Percentiles rank a stretch among this genome's conserved stretches.
Evolutionary conservation across 1,140 invertebrate species (phyloP).

Genomic region (Lepidurus couesii): DNA sequence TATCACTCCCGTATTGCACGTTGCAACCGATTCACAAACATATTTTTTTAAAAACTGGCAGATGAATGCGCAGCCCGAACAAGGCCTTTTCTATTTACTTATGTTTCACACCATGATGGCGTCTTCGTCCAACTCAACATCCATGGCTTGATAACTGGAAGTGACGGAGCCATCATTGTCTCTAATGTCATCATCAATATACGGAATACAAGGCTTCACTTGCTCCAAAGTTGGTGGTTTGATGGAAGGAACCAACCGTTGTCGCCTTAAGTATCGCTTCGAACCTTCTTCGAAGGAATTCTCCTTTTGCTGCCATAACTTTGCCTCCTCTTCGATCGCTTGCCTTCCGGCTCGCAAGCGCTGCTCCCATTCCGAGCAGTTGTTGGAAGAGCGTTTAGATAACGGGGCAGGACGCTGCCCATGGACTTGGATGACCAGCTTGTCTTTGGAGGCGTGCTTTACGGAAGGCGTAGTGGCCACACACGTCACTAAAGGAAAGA

Average conservation of each 20-base stretch:
- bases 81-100: not conserved
- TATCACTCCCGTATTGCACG: constrained; percentile 7
- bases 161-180: constrained; percentile 40
- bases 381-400: not conserved
- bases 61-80: too few species aligned
- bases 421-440: constrained; percentile 32
- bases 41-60: not conserved
- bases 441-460: constrained; percentile 24
- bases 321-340: constrained; percentile 31
- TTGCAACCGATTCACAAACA: not conserved
- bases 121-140: constrained; percentile 38
- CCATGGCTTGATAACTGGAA: constrained; percentile 40
- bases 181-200: constrained; percentile 23
- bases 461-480: not conserved
- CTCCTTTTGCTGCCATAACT: constrained; percentile 22
- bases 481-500: not conserved
- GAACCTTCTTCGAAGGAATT: constrained; percentile 25
- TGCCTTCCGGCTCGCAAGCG: constrained; percentile 24
- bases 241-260: not conserved
- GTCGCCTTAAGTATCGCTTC: not conserved
- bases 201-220: constrained; percentile 15
- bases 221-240: not conserved
- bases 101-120: constrained; percentile 39
- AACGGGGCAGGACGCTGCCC: constrained; percentile 1
- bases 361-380: constrained; percentile 32